phyloP scores from a whole-genome alignment of 2,888 invertebrate species.

The Diarsia mendica region DNA sequence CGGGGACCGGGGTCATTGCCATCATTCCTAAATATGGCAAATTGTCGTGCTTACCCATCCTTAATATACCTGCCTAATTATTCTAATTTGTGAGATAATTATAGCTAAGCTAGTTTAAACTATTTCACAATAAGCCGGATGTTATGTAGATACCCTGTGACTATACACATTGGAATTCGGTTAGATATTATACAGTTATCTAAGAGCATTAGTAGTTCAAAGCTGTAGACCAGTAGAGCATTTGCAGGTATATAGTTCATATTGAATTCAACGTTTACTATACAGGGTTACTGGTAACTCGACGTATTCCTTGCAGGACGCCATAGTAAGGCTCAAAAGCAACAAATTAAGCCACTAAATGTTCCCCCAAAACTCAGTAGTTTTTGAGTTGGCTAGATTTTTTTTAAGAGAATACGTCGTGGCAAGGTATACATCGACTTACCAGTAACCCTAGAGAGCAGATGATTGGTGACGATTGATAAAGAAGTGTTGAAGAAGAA shows the following conservation, averaged over 20 bases:
- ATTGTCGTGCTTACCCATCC: neutral
- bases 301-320: too few relatives aligned
- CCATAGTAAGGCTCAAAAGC: too few relatives aligned
- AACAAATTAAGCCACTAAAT: too few relatives aligned
- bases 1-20: neutral
- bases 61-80: rapidly evolving
- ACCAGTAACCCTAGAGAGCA: neutral
- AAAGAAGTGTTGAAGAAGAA: neutral
- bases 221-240: neutral
- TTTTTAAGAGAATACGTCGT: too few relatives aligned
- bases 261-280: neutral
- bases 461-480: neutral
- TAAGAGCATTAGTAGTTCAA: constrained; percentile 36
- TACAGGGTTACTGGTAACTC: neutral
- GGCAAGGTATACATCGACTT: too few relatives aligned
- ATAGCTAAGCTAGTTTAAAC: neutral
- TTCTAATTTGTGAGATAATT: neutral
- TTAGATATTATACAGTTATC: constrained; percentile 20
- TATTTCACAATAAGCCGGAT: constrained; percentile 13
- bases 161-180: constrained; percentile 34
- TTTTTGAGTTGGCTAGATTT: too few relatives aligned
- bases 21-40: neutral
- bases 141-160: constrained; percentile 7
- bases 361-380: too few relatives aligned
- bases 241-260: constrained; percentile 8